These are phyloP conservation scores for Siniperca scherzeri DNA, from an alignment of 2,797 vertebrate species.

Conservation along the genomic window DNA sequence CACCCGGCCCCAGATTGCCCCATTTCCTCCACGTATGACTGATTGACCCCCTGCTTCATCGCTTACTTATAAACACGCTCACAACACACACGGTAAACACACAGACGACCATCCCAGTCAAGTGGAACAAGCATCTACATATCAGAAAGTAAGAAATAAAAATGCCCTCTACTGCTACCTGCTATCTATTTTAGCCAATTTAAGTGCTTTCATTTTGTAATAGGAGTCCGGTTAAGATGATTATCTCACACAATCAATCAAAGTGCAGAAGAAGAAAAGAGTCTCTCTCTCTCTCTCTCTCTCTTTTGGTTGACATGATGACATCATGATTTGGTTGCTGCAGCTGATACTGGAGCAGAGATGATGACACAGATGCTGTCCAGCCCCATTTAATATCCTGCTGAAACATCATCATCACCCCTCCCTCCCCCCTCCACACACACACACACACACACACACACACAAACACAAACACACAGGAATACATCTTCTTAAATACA, in stretches of 20 bases:
- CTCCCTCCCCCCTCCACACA: not conserved
- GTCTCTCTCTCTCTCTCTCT: slow-evolving; percentile 33
- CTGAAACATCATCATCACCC: slow-evolving; percentile 63
- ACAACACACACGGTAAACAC: slow-evolving; percentile 17
- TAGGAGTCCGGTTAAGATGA: slow-evolving; percentile 27
- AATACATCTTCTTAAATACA: not conserved
- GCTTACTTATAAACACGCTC: slow-evolving; percentile 69
- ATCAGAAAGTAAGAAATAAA: not conserved
- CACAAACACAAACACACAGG: slow-evolving; percentile 13
- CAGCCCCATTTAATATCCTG: slow-evolving; percentile 66
- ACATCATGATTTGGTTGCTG: slow-evolving; percentile 66
- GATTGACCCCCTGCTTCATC: slow-evolving; percentile 79
- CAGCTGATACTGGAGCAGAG: slow-evolving; percentile 62
- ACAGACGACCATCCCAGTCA: not conserved
- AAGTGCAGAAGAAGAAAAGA: slow-evolving; percentile 35
- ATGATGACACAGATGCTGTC: slow-evolving; percentile 73
- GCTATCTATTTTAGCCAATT: slow-evolving; percentile 14
- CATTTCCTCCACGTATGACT: slow-evolving; percentile 83
- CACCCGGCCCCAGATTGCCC: slow-evolving; percentile 84
- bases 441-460: not conserved
- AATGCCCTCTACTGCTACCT: not conserved
- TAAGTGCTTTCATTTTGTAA: slow-evolving; percentile 54
- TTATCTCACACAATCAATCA: slow-evolving; percentile 64
- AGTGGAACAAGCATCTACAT: slow-evolving; percentile 11
- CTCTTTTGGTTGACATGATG: slow-evolving; percentile 68